phyloP scores from a whole-genome alignment of 2,888 invertebrate species.

The Ganaspis brasiliensis region DNA sequence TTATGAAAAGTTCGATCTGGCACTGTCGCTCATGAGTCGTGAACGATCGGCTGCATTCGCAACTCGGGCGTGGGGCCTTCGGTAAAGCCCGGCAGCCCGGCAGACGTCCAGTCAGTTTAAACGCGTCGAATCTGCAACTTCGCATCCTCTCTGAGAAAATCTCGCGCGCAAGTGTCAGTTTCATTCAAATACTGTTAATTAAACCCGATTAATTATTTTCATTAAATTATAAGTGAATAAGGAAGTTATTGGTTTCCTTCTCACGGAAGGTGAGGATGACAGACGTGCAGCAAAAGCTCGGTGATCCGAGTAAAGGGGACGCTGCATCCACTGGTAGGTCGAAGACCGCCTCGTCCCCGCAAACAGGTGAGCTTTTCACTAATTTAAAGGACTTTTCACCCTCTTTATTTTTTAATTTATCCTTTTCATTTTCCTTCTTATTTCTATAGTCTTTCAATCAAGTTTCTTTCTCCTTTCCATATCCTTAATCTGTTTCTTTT shows the following conservation, averaged over 20 bases:
- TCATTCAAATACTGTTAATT: not conserved
- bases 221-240: not conserved
- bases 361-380: conserved; percentile 69
- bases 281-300: conserved; percentile 73
- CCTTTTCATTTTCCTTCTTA: no score
- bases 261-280: conserved; percentile 68
- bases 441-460: no score
- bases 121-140: conserved; percentile 68
- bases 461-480: no score
- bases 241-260: conserved; percentile 19
- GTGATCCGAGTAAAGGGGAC: conserved; percentile 66
- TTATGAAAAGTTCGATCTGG: conserved; percentile 23
- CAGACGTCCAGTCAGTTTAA: conserved; percentile 74
- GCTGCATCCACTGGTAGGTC: conserved; percentile 63
- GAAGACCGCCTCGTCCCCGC: conserved; percentile 65
- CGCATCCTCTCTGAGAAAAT: conserved; percentile 46
- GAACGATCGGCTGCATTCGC: conserved; percentile 65
- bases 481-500: no score
- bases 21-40: conserved; percentile 51
- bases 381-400: not conserved
- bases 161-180: conserved; percentile 49
- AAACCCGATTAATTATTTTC: not conserved
- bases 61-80: conserved; percentile 66
- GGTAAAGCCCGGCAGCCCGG: conserved; percentile 70
- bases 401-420: no score